phyloP scores from a whole-genome alignment of 1,140 invertebrate species.

The Caenorhabditis briggsae region DNA sequence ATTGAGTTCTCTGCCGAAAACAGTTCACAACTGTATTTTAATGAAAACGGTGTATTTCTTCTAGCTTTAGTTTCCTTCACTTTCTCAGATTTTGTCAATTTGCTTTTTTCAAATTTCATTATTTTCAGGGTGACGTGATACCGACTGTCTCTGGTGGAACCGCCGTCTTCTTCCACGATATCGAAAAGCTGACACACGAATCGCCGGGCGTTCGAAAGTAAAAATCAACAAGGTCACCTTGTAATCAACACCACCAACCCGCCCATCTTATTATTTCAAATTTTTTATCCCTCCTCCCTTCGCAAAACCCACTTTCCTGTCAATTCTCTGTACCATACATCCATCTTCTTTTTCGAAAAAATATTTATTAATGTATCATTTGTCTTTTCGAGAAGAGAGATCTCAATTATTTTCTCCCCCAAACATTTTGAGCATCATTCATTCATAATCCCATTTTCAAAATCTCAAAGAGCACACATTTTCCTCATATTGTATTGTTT shows the following conservation, averaged over 20 bases:
- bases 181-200: conserved; percentile 89
- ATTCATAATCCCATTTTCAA: conserved; percentile 47
- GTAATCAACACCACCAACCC: too few species aligned
- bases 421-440: background rate
- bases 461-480: conserved; percentile 3
- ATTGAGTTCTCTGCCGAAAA: too few species aligned
- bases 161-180: conserved; percentile 94
- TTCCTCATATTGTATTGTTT: background rate
- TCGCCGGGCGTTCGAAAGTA: conserved; percentile 81
- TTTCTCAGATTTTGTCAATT: background rate
- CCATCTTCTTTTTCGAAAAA: background rate
- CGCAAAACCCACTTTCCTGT: conserved; percentile 18
- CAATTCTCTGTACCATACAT: conserved; percentile 39
- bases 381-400: background rate
- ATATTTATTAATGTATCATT: conserved; percentile 43
- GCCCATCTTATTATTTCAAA: background rate
- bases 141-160: conserved; percentile 92
- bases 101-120: background rate
- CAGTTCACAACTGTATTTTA: too few species aligned
- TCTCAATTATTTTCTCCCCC: conserved; percentile 11
- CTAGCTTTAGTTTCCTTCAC: too few species aligned
- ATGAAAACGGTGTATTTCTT: too few species aligned
- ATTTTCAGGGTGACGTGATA: conserved; percentile 86
- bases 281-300: background rate
- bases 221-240: background rate